Conservation (phyloP, 2,797 vertebrate species). For the Mus minutoides region DNA sequence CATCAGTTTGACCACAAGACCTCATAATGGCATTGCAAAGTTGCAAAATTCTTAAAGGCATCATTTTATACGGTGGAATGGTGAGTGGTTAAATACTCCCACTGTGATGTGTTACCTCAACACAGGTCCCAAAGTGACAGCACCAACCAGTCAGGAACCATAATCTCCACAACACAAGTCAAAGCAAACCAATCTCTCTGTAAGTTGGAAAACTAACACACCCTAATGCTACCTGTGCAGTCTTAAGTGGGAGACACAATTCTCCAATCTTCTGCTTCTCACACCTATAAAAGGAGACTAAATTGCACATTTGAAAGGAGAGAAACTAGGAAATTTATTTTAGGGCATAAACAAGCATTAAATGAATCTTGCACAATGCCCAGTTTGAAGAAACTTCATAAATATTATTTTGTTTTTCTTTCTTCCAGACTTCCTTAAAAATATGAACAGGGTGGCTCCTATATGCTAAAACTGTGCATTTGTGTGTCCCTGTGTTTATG, state of each 20-base stretch:
- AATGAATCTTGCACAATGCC: not conserved
- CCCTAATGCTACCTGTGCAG: not conserved
- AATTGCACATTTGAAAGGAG: not conserved
- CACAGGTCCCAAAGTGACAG: not conserved
- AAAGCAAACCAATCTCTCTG: not conserved
- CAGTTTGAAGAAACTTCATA: not conserved
- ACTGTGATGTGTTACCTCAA: not conserved
- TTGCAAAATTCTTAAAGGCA: not conserved
- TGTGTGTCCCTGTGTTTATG: not conserved
- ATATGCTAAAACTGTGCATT: not conserved
- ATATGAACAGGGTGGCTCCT: not conserved
- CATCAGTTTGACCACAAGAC: not conserved
- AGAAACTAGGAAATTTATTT: slow-evolving; percentile 2
- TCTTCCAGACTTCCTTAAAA: slow-evolving; percentile 1
- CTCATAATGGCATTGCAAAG: not conserved
- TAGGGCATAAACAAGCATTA: not conserved
- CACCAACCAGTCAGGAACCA: not conserved
- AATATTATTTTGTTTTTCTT: slow-evolving; percentile 38
- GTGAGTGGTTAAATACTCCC: not conserved
- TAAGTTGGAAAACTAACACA: not conserved
- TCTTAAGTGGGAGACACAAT: not conserved
- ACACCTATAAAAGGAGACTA: slow-evolving; percentile 11
- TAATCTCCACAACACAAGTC: not conserved
- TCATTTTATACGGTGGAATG: not conserved
- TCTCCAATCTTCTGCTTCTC: slow-evolving; percentile 6